These are phyloP conservation scores for Ondatra zibethicus DNA, from an alignment of 2,113 vertebrate species.

Conservation along the genomic window DNA sequence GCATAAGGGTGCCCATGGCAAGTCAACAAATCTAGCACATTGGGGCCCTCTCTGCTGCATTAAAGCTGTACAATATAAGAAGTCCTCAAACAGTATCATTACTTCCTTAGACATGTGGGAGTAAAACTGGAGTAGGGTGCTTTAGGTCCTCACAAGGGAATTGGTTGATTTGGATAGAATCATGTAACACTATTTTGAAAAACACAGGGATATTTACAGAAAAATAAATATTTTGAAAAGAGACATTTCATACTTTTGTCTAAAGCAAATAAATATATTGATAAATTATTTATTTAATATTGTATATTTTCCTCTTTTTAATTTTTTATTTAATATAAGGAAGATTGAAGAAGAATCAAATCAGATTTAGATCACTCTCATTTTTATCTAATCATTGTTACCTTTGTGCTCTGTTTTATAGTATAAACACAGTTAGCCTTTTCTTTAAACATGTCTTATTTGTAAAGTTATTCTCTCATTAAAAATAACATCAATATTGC, in stretches of 20 bases:
- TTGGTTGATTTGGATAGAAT: neutral
- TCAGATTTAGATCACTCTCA: neutral
- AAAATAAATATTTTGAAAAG: neutral
- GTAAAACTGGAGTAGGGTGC: neutral
- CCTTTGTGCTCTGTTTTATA: neutral
- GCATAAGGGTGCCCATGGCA: too few species aligned
- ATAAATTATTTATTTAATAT: neutral
- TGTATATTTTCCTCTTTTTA: neutral
- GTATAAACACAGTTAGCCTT: neutral
- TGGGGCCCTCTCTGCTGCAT: too few species aligned
- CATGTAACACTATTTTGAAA: neutral
- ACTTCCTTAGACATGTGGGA: neutral
- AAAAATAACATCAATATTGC: neutral
- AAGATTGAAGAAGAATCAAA: neutral
- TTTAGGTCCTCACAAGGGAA: neutral
- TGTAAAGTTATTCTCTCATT: conserved; percentile 20
- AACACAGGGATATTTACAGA: neutral
- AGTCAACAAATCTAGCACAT: too few species aligned
- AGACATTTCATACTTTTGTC: neutral
- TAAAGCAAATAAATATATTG: neutral
- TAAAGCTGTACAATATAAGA: neutral
- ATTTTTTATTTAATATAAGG: neutral
- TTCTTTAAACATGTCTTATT: neutral
- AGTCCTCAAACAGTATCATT: neutral
- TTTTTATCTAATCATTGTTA: neutral